Percentiles rank a stretch among this genome's conserved stretches.
Conservation (phyloP, 2,113 vertebrate species). For the Proterorhinus semilunaris region DNA sequence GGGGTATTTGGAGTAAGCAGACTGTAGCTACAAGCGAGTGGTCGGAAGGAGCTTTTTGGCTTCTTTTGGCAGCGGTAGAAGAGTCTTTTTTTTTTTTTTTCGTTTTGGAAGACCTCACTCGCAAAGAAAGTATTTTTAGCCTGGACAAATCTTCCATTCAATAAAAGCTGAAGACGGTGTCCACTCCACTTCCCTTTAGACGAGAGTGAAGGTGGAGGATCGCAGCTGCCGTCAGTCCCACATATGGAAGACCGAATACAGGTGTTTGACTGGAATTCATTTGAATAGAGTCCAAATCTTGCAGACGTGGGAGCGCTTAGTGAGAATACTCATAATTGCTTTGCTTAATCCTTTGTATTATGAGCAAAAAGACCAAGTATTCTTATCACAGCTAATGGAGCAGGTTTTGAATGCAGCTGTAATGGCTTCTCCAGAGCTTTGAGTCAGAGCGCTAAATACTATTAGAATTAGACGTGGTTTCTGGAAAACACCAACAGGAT, state of each 20-base stretch:
- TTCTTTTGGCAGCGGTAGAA: neutral
- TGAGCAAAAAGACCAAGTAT: neutral
- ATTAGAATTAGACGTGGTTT: neutral
- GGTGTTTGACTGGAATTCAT: neutral
- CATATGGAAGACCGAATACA: neutral
- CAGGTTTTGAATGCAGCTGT: neutral
- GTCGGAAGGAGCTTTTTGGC: neutral
- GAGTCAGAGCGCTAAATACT: neutral
- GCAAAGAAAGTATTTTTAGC: slow-evolving; percentile 1
- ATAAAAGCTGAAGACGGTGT: slow-evolving; percentile 3
- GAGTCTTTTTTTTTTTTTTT: neutral
- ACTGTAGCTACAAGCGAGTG: neutral
- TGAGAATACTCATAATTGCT: neutral
- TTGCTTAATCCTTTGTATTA: slow-evolving; percentile 6
- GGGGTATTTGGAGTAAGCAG: neutral
- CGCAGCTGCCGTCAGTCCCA: neutral
- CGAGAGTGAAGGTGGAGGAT: neutral
- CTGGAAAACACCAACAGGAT: neutral
- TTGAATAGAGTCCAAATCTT: neutral
- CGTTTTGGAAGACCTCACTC: neutral
- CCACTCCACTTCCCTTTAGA: slow-evolving; percentile 3
- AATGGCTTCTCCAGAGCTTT: slow-evolving; percentile 1
- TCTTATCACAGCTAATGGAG: neutral
- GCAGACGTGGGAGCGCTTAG: neutral
- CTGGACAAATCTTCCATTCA: slow-evolving; percentile 1